Evolutionary conservation across 2,888 invertebrate species (phyloP).

Genomic region (Scotopteryx bipunctaria): DNA sequence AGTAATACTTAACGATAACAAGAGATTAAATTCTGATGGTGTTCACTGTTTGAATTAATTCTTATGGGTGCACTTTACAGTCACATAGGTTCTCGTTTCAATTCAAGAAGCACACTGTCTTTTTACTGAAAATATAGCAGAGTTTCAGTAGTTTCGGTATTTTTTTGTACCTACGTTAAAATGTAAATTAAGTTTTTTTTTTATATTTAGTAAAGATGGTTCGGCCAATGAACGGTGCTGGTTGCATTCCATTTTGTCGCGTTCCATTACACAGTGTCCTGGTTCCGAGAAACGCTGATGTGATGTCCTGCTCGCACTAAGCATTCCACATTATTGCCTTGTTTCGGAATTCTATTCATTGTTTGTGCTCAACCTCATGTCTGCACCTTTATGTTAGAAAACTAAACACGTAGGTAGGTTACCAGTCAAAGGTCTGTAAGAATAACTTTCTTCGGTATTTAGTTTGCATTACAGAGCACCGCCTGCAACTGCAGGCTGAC

Average conservation of each 20-base stretch:
- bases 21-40: no score
- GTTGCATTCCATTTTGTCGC: slow-evolving; percentile 75
- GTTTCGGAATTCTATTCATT: slow-evolving; percentile 78
- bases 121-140: no score
- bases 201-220: slow-evolving; percentile 45
- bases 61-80: no score
- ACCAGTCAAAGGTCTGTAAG: slow-evolving; percentile 62
- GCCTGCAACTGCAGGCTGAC: neutral
- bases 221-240: slow-evolving; percentile 45
- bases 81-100: no score
- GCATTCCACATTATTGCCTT: slow-evolving; percentile 69
- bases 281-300: slow-evolving; percentile 75
- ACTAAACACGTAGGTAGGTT: slow-evolving; percentile 53
- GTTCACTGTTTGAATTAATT: no score
- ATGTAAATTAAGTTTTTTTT: slow-evolving; percentile 35
- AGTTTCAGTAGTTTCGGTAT: no score
- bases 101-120: no score
- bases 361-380: slow-evolving; percentile 63
- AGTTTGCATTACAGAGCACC: slow-evolving; percentile 11
- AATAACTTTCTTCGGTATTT: slow-evolving; percentile 28
- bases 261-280: slow-evolving; percentile 72
- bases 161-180: no score
- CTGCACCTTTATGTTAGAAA: slow-evolving; percentile 60
- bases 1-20: no score
- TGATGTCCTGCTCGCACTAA: slow-evolving; percentile 77